Evolutionary conservation across 2,888 invertebrate genomes (phyloP), one percentile per base, ranked within the genome.

Genomic region (Latheticus oryzae): DNA sequence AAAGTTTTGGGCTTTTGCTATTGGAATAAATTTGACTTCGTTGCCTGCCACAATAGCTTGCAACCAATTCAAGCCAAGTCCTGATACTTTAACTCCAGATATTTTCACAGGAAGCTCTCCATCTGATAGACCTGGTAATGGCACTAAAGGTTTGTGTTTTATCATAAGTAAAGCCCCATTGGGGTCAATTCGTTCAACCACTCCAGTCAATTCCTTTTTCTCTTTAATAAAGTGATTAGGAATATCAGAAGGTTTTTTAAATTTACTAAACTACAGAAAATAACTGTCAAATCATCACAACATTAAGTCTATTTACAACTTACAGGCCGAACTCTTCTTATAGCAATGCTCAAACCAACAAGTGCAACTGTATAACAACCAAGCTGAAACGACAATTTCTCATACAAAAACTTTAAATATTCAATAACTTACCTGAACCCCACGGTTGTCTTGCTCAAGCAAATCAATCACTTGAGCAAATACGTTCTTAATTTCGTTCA

Each of bases 291-390:
- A 23, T 21, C n/a, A n/a, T n/a, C n/a, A n/a, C n/a, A n/a, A n/a
- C n/a, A n/a, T n/a, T 21, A 5, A 11, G 12, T 15, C 21, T n/a
- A n/a, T n/a, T n/a, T n/a, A n/a, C n/a, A 19, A 79, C 81, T 76
- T 77, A 84, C 84, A 16, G 84, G 84, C 70, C 81, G 76, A 23
- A 83, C 81, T 76, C 78, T 80, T 58, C 82, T 75, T 40, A 84
- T 59, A 4, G 84, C 82, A 35, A 80, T 68, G 3, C 80, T 71
- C 12, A 84, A 71, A 24, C 82, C 81, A 38, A 79, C 64, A 23
- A 82, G 69, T 24, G 83, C 82, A 19, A 84, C 73, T 2, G 83
- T 82, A 72, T 84, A 84, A 33, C 82, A 79, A n/a, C 81, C 73
- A 58, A 82, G 73, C 81, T 83, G 9, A 5, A 32, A 19, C n/a